A percentile compares a stretch with the other conserved stretches of the same genome.
These are phyloP conservation scores for Oryctolagus cuniculus DNA, from an alignment of 2,113 vertebrate species.

Conservation along the genomic window mOryCun1.1 NC_091438.1:115317001-115317500, in stretches of 20 bases:
- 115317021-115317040: not conserved
- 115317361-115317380: not conserved
- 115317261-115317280: not conserved
- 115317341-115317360: not conserved
- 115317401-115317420: not conserved
- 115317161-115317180: not conserved
- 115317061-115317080: not conserved
- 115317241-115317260: not conserved
- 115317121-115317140: not conserved
- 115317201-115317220: not conserved
- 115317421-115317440: not conserved
- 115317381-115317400: not conserved
- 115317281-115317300: not conserved
- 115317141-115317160: not conserved
- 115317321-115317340: not conserved
- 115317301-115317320: not conserved
- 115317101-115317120: not conserved
- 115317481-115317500: not conserved
- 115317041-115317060: not conserved
- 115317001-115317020: conserved; percentile 1
- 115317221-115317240: not conserved
- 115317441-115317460: not conserved
- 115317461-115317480: not conserved
- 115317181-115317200: not conserved
- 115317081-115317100: not conserved